phyloP scores from a whole-genome alignment of 1,140 invertebrate species.

The Choristoneura fumiferana region DNA sequence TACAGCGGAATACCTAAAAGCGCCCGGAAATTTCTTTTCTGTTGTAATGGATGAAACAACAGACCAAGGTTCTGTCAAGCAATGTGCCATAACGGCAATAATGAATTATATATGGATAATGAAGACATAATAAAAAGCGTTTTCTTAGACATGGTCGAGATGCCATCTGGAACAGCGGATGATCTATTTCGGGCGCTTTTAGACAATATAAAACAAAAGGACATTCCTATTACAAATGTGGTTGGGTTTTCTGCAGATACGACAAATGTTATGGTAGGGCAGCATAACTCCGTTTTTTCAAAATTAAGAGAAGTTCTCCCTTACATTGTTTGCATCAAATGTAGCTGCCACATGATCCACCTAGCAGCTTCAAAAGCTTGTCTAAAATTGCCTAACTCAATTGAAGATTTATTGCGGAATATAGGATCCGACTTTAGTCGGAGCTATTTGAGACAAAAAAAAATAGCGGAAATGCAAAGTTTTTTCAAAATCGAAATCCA shows the following conservation, averaged over 20 bases:
- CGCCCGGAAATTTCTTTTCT: too few species aligned
- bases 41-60: too few species aligned
- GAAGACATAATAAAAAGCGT: too few species aligned
- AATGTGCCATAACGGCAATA: too few species aligned
- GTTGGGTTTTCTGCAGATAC: slow-evolving; percentile 10
- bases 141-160: too few species aligned
- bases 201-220: background rate
- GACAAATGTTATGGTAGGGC: background rate
- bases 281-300: slow-evolving; percentile 1
- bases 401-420: slow-evolving; percentile 29
- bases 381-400: slow-evolving; percentile 20
- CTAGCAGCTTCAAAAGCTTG: slow-evolving; percentile 25
- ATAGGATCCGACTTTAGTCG: slow-evolving; percentile 51
- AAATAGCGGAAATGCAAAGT: slow-evolving; percentile 51
- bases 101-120: too few species aligned
- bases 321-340: slow-evolving; percentile 1
- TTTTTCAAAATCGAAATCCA: slow-evolving; percentile 47
- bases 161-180: too few species aligned
- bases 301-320: background rate
- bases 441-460: slow-evolving; percentile 39
- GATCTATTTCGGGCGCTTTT: too few species aligned
- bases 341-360: slow-evolving; percentile 5
- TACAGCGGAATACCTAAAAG: too few species aligned
- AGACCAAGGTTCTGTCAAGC: too few species aligned
- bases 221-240: slow-evolving; percentile 3